Evolutionary conservation across 2,888 invertebrate genomes (phyloP), one percentile per base, ranked within the genome.

Genomic region (Phlogophora meticulosa): DNA sequence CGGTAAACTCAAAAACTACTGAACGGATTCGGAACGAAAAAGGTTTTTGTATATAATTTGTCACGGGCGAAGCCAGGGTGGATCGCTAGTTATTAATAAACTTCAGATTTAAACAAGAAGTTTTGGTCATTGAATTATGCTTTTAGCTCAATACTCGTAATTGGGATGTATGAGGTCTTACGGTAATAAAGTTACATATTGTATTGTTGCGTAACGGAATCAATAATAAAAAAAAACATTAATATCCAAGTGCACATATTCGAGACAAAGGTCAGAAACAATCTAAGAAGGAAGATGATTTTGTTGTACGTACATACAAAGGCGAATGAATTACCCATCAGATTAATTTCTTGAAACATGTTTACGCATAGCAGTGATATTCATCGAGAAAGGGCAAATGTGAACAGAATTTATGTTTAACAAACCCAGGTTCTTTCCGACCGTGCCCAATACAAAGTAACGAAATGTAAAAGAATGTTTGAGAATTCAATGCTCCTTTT

Each of bases 401-500:
- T 22, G 13, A 32, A 40, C 38, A 56, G 4, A 42, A 70, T 69
- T 43, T 28, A 55, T 69, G 43, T 51, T 43, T 28, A 15, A 24
- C 49, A 45, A 51, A 55, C 11, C 38, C 43, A 20, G 17, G 32
- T 38, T 49, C 34, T 43, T 42, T 42, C 7, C 38, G 43, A 32
- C n/a, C 13, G 28, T 17, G 32, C 38, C 43, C 20, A 49, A 59
- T 42, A 43, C 46, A 43, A 62, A 38, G 72, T 42, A 38, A 60
- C 34, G 55, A 49, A 55, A 71, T 49, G 4, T 46, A 57, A 9
- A 43, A 17, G 34, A 77, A 55, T 59, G 34, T 74, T 78, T 52
- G 51, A 22, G 58, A 65, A 74, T 72, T 59, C 45, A 72, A 65
- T 51, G 48, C 22, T 42, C 15, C 22, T 51, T 58, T 64, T 65